phyloP scores from a whole-genome alignment of 2,888 invertebrate species.

The Yponomeuta cagnagella region DNA sequence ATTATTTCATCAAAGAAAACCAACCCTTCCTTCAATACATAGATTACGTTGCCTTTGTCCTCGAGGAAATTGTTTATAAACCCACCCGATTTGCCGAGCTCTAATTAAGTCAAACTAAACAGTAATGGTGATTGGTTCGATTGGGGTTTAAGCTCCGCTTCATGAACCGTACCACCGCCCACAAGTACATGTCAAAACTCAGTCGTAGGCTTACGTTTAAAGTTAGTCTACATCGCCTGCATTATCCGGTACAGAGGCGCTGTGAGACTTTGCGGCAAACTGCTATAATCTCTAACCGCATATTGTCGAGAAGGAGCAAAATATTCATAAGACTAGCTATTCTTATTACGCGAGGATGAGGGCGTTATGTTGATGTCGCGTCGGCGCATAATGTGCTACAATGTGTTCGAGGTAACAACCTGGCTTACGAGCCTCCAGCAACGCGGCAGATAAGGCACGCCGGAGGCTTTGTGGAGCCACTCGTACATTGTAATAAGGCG shows the following conservation, averaged over 20 bases:
- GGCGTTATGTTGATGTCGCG: conserved; percentile 51
- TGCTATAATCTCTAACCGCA: conserved; percentile 43
- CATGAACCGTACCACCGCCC: background rate
- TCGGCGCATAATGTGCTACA: conserved; percentile 67
- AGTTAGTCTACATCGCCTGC: conserved; percentile 2
- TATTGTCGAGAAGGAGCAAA: conserved; percentile 42
- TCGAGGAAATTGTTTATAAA: background rate
- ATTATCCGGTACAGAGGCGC: conserved; percentile 14
- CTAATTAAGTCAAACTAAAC: background rate
- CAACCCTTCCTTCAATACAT: conserved; percentile 18
- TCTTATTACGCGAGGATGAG: conserved; percentile 58
- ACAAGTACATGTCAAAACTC: background rate
- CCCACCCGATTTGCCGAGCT: background rate
- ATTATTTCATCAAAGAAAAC: conserved; percentile 22
- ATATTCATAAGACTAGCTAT: conserved; percentile 61
- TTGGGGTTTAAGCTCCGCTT: background rate
- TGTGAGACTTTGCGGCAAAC: conserved; percentile 22
- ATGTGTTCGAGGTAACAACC: conserved; percentile 69
- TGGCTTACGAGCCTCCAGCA: conserved; percentile 63
- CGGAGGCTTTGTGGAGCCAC: conserved; percentile 56
- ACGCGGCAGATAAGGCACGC: conserved; percentile 67
- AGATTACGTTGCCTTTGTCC: background rate
- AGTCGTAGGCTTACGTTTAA: background rate
- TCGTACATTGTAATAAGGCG: conserved; percentile 62
- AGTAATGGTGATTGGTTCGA: background rate